Conservation (phyloP, 2,797 vertebrate species). For the Mus caroli region DNA sequence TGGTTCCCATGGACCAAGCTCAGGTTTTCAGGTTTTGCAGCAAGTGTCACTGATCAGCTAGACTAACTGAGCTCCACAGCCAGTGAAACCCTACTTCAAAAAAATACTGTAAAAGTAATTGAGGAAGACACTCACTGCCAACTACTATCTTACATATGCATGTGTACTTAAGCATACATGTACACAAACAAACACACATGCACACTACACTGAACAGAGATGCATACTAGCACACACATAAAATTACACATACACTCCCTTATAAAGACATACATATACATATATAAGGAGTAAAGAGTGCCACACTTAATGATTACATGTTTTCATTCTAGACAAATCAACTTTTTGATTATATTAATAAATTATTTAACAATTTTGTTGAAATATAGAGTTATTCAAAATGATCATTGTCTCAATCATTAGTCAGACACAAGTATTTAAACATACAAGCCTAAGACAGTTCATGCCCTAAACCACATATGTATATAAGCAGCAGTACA, state of each 20-base stretch:
- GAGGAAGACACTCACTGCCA: neutral
- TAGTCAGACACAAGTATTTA: neutral
- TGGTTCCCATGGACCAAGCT: neutral
- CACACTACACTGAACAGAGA: neutral
- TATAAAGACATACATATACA: neutral
- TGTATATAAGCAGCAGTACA: neutral
- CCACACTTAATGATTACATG: neutral
- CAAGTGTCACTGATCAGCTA: neutral
- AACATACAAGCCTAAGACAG: neutral
- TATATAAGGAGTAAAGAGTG: neutral
- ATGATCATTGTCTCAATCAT: conserved; percentile 1
- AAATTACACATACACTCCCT: neutral
- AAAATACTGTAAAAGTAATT: neutral
- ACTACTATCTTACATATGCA: neutral
- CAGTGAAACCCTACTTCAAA: neutral
- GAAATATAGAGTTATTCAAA: conserved; percentile 43
- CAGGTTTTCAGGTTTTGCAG: neutral
- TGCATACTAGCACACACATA: neutral
- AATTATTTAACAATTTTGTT: conserved; percentile 45
- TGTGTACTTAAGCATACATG: neutral
- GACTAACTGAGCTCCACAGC: neutral
- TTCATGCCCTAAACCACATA: neutral
- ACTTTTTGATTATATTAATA: neutral
- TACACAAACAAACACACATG: neutral
- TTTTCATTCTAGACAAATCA: conserved; percentile 27